Conservation (phyloP, 2,888 invertebrate genomes). For the Andrena haemorrhoa region DNA sequence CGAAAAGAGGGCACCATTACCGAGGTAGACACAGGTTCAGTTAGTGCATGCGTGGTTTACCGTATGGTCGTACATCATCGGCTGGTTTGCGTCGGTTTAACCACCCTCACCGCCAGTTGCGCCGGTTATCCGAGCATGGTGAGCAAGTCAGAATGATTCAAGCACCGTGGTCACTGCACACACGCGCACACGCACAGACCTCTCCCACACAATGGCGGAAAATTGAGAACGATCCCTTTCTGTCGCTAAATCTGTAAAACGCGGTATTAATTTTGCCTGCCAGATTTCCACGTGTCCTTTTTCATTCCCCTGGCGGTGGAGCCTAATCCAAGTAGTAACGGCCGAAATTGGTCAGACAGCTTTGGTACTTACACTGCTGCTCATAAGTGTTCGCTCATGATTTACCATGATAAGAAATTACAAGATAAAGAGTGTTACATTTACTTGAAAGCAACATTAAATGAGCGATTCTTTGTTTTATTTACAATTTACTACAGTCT, state of each 20-base stretch:
- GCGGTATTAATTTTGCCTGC: neutral
- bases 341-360: conserved; percentile 18
- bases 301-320: no score
- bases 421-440: no score
- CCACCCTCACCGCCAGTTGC: conserved; percentile 59
- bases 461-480: no score
- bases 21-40: conserved; percentile 50
- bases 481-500: neutral
- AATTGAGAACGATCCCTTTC: conserved; percentile 29
- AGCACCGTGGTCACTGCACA: conserved; percentile 47
- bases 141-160: conserved; percentile 66
- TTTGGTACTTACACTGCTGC: neutral
- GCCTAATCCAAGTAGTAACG: conserved; percentile 10
- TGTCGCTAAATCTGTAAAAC: conserved; percentile 5
- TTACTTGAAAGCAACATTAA: no score
- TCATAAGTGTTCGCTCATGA: neutral
- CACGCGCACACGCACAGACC: conserved; percentile 25
- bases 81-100: conserved; percentile 66
- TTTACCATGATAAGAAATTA: no score
- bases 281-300: neutral
- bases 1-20: conserved; percentile 35
- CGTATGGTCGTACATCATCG: conserved; percentile 81
- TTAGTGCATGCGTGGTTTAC: conserved; percentile 79
- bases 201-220: conserved; percentile 18
- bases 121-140: conserved; percentile 62